Base-by-base conservation (phyloP, 1,140 invertebrate species). In the Pogonomyrmex californicus region DNA sequence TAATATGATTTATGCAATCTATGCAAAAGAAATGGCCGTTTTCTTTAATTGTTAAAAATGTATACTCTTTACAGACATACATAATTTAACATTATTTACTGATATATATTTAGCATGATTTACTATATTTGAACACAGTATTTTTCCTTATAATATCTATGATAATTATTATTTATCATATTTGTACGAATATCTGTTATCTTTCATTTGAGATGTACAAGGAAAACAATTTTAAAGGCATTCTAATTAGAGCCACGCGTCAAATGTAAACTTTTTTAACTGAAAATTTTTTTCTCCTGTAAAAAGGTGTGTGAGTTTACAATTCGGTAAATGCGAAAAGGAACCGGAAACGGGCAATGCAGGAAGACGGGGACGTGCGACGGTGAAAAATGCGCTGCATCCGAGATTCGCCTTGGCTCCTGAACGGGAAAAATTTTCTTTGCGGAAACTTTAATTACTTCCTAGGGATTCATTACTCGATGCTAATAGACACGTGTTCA, bases 401-500 rank as follows among this genome's bases (percentile, higher is more conserved):
- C 86, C 76, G 54, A 38, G 86, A 73, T 77, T 87, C 49, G 36
- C 63, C 63, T 66, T 62, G 60, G 78, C 71, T 82, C 65, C 82
- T 49, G 66, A 78, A 85, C 62, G 87, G 70, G 86, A 75, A 58
- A 91, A 91, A 92, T 93, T 93, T 91, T 82, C 92, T 90, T 75
- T 76, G 88, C 79, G 89, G 88, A 93, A 94, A 94, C 92, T 93
- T 94, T 94, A 93, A 94, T 94, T 94, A 94, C 93, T 93, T 94
- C 87, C 91, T 87, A 87, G 91, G 88, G 92, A 94, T 93, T 94
- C 93, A 93, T 94, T 94, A 93, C 91, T 93, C 90, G 91, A 93
- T 93, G 93, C 91, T 94, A 94, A 94, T 94, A 91, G 92, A 93
- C 92, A 92, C 91, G 90, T 91, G 88, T 93, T 91, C 91, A 79